Base-by-base conservation (phyloP, 2,888 invertebrate genomes). In the Corbicula japonica region DNA sequence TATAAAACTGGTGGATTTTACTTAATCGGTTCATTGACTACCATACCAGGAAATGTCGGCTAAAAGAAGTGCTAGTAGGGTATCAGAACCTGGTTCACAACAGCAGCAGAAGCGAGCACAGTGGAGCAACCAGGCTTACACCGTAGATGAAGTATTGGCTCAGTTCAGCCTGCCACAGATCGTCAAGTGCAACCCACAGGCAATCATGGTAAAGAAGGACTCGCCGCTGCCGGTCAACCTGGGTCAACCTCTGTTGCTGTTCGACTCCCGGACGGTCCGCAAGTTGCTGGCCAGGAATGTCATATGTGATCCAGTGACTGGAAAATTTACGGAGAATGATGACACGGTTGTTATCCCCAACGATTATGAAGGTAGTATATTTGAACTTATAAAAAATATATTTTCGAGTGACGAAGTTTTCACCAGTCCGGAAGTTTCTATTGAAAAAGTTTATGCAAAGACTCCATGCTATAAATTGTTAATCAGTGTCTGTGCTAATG, bases 311-410 rank as follows among this genome's bases (percentile, higher is more conserved):
- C 54, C 85, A 0, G 6, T 58, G 21, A 79, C 70, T 4, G 79
- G 85, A 5, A 74, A 78, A 30, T 86, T 87, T 58, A 79, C 76
- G 5, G 90, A 90, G 65, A 89, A 86, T 44, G 86, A 87, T 18
- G 89, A 90, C 50, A 87, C 88, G 1, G 86, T 90, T n/a, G 88
- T 89, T 23, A 90, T 90, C 35, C 90, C 90, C 0, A 83, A 78
- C 8, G 90, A 90, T 66, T 90, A 89, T 74, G 87, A 88, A 52
- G 90, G 90, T 90, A 73, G 73, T n/a, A n/a, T n/a, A n/a, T n/a
- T n/a, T n/a, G n/a, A n/a, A n/a, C n/a, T n/a, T n/a, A n/a, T n/a
- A n/a, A n/a, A n/a, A n/a, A n/a, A n/a, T n/a, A n/a, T n/a, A n/a
- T n/a, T n/a, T n/a, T n/a, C n/a, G n/a, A n/a, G n/a, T n/a, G n/a